Percentiles rank a stretch among this genome's conserved stretches.
Evolutionary conservation across 2,113 vertebrate genomes (phyloP).

Genomic region (Saccopteryx leptura): DNA sequence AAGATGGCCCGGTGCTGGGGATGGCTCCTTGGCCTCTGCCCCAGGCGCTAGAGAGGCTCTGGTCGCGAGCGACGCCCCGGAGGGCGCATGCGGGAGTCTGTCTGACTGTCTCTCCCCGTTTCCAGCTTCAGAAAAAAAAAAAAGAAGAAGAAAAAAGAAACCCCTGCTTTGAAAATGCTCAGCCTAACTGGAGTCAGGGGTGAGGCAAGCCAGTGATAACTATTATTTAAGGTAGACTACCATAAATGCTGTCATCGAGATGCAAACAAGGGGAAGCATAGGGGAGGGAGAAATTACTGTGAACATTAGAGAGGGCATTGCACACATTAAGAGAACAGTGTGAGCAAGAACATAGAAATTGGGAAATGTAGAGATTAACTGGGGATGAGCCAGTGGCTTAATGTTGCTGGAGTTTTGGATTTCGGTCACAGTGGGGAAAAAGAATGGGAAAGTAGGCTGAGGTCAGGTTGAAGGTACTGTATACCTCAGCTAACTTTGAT

Average conservation of each 20-base stretch:
- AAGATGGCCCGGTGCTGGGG: too few species aligned
- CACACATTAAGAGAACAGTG: conserved; percentile 28
- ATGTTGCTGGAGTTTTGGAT: conserved; percentile 17
- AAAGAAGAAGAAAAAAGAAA: background rate
- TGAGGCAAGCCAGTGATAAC: background rate
- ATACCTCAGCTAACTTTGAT: background rate
- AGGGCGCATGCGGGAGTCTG: too few species aligned
- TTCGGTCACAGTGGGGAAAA: conserved; percentile 47
- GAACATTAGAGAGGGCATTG: background rate
- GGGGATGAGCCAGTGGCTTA: background rate
- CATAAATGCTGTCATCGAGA: conserved; percentile 9
- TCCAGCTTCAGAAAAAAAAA: too few species aligned
- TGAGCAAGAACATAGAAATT: conserved; percentile 8
- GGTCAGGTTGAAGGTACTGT: background rate
- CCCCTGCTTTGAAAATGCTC: conserved; percentile 13
- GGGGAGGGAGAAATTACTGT: conserved; percentile 33
- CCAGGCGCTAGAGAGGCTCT: too few species aligned
- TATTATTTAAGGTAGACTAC: conserved; percentile 13
- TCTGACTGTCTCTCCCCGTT: too few species aligned
- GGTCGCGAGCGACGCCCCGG: too few species aligned
- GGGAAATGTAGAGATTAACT: background rate
- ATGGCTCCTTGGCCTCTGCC: too few species aligned
- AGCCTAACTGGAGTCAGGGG: background rate
- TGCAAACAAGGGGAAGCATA: background rate
- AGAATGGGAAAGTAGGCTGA: conserved; percentile 31